Evolutionary conservation across 2,888 invertebrate genomes (phyloP).

Genomic region (Liopterus haemorrhoidalis): DNA sequence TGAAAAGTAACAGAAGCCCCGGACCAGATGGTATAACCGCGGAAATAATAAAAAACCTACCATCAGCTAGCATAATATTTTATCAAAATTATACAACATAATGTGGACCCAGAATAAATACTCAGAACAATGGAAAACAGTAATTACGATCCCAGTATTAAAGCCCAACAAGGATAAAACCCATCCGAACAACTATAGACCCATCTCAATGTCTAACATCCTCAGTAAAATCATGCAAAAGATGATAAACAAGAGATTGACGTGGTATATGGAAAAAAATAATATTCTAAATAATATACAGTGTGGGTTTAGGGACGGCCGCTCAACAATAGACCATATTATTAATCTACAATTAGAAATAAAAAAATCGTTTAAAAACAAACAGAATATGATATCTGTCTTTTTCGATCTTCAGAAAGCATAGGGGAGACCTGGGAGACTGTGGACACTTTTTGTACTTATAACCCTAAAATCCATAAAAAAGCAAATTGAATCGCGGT

Average conservation of each 20-base stretch:
- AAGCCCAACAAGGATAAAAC: conserved; percentile 6
- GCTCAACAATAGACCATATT: conserved; percentile 9
- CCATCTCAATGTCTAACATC: no score
- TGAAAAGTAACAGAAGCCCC: background rate
- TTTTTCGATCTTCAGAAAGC: no score
- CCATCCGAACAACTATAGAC: conserved; percentile 5
- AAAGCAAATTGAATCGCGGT: no score
- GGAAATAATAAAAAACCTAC: conserved; percentile 9
- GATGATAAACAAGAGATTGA: conserved; percentile 13
- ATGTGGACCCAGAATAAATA: background rate
- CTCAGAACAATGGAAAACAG: background rate
- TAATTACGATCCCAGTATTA: conserved; percentile 2
- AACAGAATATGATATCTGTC: no score
- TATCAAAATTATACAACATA: conserved; percentile 1
- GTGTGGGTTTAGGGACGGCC: conserved; percentile 8
- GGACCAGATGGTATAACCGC: conserved; percentile 5
- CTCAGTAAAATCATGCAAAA: conserved; percentile 6
- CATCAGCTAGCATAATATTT: background rate
- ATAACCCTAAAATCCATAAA: no score
- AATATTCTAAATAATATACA: background rate
- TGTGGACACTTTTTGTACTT: no score
- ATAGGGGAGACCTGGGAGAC: no score
- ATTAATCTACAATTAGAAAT: no score
- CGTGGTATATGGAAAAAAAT: conserved; percentile 12
- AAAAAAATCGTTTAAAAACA: no score